Evolutionary conservation across 2,888 invertebrate species (phyloP).

Genomic region (Epirrhoe tristata): DNA sequence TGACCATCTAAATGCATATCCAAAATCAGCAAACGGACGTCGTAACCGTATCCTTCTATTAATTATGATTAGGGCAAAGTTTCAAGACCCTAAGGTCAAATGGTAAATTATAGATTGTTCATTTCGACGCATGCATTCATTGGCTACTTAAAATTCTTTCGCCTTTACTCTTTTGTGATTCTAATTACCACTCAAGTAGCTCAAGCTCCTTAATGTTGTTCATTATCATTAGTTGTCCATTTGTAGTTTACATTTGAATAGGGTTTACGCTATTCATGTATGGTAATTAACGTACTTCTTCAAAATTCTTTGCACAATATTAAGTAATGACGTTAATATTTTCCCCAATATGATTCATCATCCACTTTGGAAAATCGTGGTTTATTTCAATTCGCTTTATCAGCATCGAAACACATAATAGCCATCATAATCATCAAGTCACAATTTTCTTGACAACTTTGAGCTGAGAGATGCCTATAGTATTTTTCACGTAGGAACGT

Average conservation of each 20-base stretch:
- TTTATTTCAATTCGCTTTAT: background rate
- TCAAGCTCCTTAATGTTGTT: slow-evolving; percentile 11
- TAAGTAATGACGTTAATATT: slow-evolving; percentile 19
- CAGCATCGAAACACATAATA: background rate
- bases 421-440: too few relatives aligned
- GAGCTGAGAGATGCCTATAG: too few relatives aligned
- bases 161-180: slow-evolving; percentile 34
- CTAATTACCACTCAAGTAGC: slow-evolving; percentile 26
- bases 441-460: too few relatives aligned
- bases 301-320: slow-evolving; percentile 15
- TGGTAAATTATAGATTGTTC: slow-evolving; percentile 61
- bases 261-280: slow-evolving; percentile 2
- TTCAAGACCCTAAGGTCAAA: slow-evolving; percentile 64
- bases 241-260: slow-evolving; percentile 20
- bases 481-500: too few relatives aligned
- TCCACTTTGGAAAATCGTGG: background rate
- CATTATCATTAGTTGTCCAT: slow-evolving; percentile 25
- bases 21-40: slow-evolving; percentile 57
- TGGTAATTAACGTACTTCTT: slow-evolving; percentile 21
- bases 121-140: slow-evolving; percentile 41
- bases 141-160: slow-evolving; percentile 33
- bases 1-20: slow-evolving; percentile 37
- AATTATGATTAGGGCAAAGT: slow-evolving; percentile 65
- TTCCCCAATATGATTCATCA: slow-evolving; percentile 22
- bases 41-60: slow-evolving; percentile 60